Conservation (phyloP, 2,113 vertebrate species). For the Scomber scombrus region DNA sequence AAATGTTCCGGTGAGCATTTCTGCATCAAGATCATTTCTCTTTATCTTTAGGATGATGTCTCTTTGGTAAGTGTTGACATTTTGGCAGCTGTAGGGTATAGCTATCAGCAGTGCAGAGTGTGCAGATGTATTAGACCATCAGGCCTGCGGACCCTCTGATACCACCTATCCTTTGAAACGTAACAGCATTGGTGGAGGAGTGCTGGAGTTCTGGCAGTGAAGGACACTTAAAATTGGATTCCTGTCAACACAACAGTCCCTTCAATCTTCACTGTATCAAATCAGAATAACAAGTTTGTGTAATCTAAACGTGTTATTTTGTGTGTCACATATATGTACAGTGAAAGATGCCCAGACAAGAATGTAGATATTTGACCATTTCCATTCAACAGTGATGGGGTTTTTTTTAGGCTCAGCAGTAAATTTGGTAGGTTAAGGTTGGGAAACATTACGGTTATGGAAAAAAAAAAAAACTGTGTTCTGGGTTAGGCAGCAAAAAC, state of each 20-base stretch:
- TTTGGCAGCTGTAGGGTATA: slow-evolving; percentile 15
- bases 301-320: neutral
- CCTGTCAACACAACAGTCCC: slow-evolving; percentile 15
- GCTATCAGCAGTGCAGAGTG: slow-evolving; percentile 1
- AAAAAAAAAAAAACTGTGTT: too few species aligned
- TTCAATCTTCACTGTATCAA: neutral
- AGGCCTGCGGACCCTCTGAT: slow-evolving; percentile 27
- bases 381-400: too few species aligned
- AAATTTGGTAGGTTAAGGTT: too few species aligned
- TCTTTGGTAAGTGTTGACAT: slow-evolving; percentile 15
- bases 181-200: neutral
- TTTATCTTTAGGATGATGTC: slow-evolving; percentile 8
- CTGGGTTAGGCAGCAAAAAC: too few species aligned
- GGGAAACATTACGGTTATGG: too few species aligned
- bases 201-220: neutral
- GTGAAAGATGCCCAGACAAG: too few species aligned
- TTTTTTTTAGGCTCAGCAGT: too few species aligned
- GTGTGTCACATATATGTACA: neutral
- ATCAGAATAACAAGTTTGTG: neutral
- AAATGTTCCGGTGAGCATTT: slow-evolving; percentile 7
- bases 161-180: slow-evolving; percentile 23
- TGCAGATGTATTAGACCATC: slow-evolving; percentile 5
- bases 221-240: slow-evolving; percentile 16
- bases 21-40: slow-evolving; percentile 3
- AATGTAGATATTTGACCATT: too few species aligned